A percentile compares a stretch with the other conserved stretches of the same genome.
Conservation (phyloP, 2,113 vertebrate genomes). For the Taxidea taxus region DNA sequence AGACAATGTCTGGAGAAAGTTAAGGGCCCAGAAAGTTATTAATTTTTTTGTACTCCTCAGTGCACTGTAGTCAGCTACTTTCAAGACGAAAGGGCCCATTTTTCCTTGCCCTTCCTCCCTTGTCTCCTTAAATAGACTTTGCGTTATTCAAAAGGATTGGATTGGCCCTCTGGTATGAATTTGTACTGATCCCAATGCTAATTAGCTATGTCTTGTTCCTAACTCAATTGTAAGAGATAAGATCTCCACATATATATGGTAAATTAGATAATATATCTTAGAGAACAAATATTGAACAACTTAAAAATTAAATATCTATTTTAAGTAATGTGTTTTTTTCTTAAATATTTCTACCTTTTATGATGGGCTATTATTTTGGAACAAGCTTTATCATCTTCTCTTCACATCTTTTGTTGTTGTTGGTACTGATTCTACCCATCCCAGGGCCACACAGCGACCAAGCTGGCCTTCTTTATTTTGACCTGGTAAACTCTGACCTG, state of each 20-base stretch:
- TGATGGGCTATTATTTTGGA: background rate
- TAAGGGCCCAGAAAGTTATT: conserved; percentile 46
- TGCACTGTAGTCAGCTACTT: background rate
- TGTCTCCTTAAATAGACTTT: conserved; percentile 39
- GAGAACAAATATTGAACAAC: conserved; percentile 8
- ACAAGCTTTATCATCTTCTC: background rate
- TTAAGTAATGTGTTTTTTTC: conserved; percentile 6
- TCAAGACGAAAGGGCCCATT: background rate
- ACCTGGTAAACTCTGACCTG: background rate
- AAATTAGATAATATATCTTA: conserved; percentile 36
- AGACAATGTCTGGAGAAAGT: conserved; percentile 60
- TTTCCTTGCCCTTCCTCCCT: background rate
- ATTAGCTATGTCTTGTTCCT: conserved; percentile 40
- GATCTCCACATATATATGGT: background rate
- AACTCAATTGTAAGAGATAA: conserved; percentile 57
- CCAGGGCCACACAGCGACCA: background rate
- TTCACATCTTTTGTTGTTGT: background rate
- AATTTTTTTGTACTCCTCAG: background rate
- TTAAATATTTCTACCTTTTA: conserved; percentile 1
- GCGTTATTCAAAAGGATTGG: conserved; percentile 9
- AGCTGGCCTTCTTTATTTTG: background rate
- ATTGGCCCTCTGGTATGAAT: conserved; percentile 14
- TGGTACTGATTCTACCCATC: background rate
- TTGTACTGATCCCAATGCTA: conserved; percentile 46
- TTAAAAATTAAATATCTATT: conserved; percentile 40